Conservation (phyloP, 2,797 vertebrate species). For the Gymnocypris eckloni region DNA sequence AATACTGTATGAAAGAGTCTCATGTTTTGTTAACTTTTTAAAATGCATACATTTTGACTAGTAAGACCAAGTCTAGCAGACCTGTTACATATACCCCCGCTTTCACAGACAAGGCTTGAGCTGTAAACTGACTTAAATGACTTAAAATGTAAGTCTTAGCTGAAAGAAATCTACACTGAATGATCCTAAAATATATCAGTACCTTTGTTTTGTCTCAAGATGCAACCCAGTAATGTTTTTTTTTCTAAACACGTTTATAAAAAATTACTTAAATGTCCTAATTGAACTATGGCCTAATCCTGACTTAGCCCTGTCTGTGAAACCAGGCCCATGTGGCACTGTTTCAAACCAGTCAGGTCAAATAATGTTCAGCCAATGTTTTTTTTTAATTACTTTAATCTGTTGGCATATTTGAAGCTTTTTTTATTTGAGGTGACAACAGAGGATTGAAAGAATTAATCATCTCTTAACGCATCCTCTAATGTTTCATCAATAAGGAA, state of each 20-base stretch:
- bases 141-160: too few relatives aligned
- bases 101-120: too few relatives aligned
- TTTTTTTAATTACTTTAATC: neutral
- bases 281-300: too few relatives aligned
- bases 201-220: too few relatives aligned
- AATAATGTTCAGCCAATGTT: neutral
- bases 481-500: neutral
- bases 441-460: neutral
- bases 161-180: too few relatives aligned
- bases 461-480: constrained; percentile 9
- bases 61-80: neutral
- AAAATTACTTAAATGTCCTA: too few relatives aligned
- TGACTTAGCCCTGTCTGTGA: too few relatives aligned
- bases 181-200: too few relatives aligned
- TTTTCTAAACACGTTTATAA: too few relatives aligned
- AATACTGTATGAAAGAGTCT: neutral
- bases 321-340: neutral
- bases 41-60: neutral
- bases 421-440: neutral
- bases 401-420: neutral
- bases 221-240: too few relatives aligned
- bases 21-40: constrained; percentile 2
- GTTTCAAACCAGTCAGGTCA: constrained; percentile 25
- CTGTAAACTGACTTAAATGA: too few relatives aligned
- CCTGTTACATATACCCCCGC: neutral